phyloP scores from a whole-genome alignment of 2,113 vertebrate genomes.

The Pristiophorus japonicus region DNA sequence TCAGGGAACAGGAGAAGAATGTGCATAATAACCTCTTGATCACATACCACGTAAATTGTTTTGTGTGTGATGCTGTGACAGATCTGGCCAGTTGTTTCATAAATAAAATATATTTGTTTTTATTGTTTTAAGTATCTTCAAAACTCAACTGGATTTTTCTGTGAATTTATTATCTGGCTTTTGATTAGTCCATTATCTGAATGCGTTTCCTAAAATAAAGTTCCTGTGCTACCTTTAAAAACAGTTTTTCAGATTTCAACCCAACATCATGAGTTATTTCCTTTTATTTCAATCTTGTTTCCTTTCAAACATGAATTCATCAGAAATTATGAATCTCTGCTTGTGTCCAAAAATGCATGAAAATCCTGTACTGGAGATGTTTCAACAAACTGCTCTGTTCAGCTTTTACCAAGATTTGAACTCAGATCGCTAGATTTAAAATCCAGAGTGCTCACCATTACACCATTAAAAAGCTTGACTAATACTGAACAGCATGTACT shows the following conservation, averaged over 20 bases:
- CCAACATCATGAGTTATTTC: not conserved
- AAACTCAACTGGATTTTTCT: not conserved
- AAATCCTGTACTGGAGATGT: not conserved
- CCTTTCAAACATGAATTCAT: not conserved
- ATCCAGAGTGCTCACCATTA: too few species aligned
- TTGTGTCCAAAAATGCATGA: not conserved
- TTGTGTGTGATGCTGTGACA: too few species aligned
- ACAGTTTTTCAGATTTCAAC: not conserved
- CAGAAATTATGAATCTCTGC: conserved; percentile 19
- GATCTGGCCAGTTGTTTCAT: not conserved
- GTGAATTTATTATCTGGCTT: not conserved
- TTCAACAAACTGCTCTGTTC: not conserved
- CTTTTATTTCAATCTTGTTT: not conserved
- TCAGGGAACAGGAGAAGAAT: too few species aligned
- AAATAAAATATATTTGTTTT: not conserved
- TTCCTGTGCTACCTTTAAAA: not conserved
- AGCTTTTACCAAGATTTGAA: too few species aligned
- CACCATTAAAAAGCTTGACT: too few species aligned
- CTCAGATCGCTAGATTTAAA: too few species aligned
- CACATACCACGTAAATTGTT: too few species aligned
- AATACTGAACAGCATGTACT: not conserved
- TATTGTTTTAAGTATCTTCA: not conserved
- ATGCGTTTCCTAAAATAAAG: not conserved
- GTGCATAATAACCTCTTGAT: too few species aligned
- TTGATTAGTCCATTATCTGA: not conserved